phyloP scores from a whole-genome alignment of 2,113 vertebrate species.

The Sakesphorus luctuosus region DNA sequence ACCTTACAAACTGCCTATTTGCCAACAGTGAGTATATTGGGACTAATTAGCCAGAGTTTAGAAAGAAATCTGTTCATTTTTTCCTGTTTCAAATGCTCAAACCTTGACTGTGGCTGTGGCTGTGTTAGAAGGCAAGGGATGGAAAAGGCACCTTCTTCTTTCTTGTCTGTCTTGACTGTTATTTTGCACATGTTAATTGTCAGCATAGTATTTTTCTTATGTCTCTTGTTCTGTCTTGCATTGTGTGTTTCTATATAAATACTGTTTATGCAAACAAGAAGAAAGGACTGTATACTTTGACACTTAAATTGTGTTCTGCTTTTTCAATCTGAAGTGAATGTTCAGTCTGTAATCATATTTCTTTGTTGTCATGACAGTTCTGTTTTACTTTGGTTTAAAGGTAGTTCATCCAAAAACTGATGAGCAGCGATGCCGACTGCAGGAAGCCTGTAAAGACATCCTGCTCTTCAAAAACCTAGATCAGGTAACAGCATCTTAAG shows the following conservation, averaged over 20 bases:
- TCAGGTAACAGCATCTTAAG: slow-evolving; percentile 80
- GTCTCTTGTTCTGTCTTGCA: background rate
- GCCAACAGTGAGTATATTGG: background rate
- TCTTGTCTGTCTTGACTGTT: background rate
- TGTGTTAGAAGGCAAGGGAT: background rate
- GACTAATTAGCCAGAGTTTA: background rate
- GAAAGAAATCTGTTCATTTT: background rate
- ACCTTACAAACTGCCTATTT: background rate
- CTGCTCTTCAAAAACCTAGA: slow-evolving; percentile 97
- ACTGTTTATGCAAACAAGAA: background rate
- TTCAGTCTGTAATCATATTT: background rate
- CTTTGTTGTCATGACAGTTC: background rate
- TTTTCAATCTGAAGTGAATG: background rate
- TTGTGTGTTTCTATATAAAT: background rate
- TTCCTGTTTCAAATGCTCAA: background rate
- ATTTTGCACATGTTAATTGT: background rate
- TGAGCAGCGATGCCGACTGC: slow-evolving; percentile 93
- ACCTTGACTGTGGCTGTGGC: background rate
- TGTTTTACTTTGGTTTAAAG: slow-evolving; percentile 71
- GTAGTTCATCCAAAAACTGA: slow-evolving; percentile 96
- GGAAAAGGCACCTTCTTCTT: background rate
- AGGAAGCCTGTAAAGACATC: slow-evolving; percentile 97
- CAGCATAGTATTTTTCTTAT: background rate
- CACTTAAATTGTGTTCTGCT: background rate
- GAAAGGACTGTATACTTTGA: background rate